Conservation (phyloP, 2,113 vertebrate species). For the Oryzias javanicus region DNA sequence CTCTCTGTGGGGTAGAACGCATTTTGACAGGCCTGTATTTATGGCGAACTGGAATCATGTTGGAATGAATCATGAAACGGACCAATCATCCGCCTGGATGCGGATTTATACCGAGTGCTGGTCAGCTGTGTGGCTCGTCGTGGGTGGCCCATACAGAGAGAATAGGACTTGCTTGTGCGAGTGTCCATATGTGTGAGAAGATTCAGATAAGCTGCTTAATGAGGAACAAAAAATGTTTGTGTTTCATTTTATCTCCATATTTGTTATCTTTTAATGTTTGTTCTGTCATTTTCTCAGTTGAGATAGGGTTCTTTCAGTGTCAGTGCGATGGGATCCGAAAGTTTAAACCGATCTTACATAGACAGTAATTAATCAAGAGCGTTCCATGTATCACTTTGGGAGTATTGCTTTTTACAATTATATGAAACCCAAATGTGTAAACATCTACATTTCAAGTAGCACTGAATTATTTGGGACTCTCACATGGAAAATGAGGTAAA, state of each 20-base stretch:
- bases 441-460: too few relatives aligned
- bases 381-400: too few relatives aligned
- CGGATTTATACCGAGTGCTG: conserved; percentile 50
- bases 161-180: conserved; percentile 31
- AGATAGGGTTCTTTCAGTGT: neutral
- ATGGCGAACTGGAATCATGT: conserved; percentile 57
- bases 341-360: too few relatives aligned
- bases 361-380: too few relatives aligned
- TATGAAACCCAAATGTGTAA: too few relatives aligned
- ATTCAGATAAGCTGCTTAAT: conserved; percentile 57
- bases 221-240: conserved; percentile 31
- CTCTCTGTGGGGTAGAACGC: conserved; percentile 66
- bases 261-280: conserved; percentile 38
- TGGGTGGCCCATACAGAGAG: conserved; percentile 52
- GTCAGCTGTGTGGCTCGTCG: conserved; percentile 53
- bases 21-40: conserved; percentile 75
- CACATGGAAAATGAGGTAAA: too few relatives aligned
- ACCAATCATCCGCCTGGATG: conserved; percentile 62
- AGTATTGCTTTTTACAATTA: too few relatives aligned
- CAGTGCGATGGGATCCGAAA: neutral
- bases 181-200: conserved; percentile 18
- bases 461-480: too few relatives aligned
- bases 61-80: conserved; percentile 69
- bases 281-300: conserved; percentile 4
- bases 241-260: conserved; percentile 12